Conservation (phyloP, 1,140 invertebrate genomes). For the Danaus plexippus region DNA sequence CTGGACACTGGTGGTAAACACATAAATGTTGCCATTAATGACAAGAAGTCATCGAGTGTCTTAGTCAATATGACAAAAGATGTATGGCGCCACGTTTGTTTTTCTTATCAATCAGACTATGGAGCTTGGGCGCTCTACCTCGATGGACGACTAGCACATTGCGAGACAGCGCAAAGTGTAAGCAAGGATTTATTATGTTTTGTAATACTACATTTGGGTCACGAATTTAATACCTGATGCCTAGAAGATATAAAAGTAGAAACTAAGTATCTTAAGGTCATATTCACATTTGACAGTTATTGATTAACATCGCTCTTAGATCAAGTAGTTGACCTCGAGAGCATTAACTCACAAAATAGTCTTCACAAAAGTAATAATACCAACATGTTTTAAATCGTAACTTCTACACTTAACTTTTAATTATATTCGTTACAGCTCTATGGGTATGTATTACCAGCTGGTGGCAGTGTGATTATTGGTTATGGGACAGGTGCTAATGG, state of each 20-base stretch:
- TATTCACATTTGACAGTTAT: too few relatives aligned
- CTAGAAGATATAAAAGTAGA: too few relatives aligned
- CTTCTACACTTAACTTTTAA: too few relatives aligned
- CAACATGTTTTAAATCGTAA: too few relatives aligned
- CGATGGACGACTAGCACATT: constrained; percentile 70
- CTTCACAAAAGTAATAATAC: too few relatives aligned
- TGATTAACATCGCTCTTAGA: too few relatives aligned
- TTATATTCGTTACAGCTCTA: constrained; percentile 60
- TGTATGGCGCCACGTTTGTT: constrained; percentile 77
- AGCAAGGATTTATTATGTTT: constrained; percentile 20
- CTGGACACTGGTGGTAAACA: constrained; percentile 71
- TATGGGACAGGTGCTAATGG: constrained; percentile 78
- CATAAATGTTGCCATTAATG: constrained; percentile 73
- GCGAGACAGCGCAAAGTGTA: constrained; percentile 71
- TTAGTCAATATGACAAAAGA: constrained; percentile 66
- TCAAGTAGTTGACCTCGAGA: too few relatives aligned
- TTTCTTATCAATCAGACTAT: constrained; percentile 74
- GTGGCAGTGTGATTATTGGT: constrained; percentile 77
- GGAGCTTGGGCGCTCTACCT: constrained; percentile 75
- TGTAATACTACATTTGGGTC: constrained; percentile 3
- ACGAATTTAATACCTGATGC: background rate
- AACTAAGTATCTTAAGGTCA: too few relatives aligned
- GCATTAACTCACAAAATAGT: too few relatives aligned
- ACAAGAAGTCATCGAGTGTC: constrained; percentile 61
- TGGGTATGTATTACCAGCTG: constrained; percentile 69